phyloP scores from a whole-genome alignment of 2,797 vertebrate genomes.

The Cyprinella venusta region DNA sequence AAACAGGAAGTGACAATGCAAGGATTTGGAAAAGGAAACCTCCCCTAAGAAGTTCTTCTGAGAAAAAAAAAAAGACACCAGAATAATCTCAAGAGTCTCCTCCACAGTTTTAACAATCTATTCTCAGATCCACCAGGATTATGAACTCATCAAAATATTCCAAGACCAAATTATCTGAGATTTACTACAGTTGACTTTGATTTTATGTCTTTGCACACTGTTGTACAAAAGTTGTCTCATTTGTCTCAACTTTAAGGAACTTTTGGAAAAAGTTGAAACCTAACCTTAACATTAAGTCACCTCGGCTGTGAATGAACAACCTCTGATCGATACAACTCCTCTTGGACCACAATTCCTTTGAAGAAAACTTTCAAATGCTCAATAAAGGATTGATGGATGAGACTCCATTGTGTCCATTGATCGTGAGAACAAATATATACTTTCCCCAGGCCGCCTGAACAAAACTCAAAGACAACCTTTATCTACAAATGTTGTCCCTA shows the following conservation, averaged over 20 bases:
- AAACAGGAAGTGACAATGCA: background rate
- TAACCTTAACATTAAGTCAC: background rate
- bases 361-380: background rate
- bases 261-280: background rate
- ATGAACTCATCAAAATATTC: background rate
- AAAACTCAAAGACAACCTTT: conserved; percentile 30
- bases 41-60: background rate
- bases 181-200: background rate
- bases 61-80: background rate
- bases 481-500: background rate
- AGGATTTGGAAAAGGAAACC: background rate
- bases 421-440: background rate
- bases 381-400: conserved; percentile 6
- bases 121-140: background rate
- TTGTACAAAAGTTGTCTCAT: background rate
- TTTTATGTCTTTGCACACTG: background rate
- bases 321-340: background rate
- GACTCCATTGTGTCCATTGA: background rate
- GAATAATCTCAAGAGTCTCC: background rate
- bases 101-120: background rate
- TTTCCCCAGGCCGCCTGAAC: background rate
- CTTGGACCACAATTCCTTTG: background rate
- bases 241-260: background rate
- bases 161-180: background rate
- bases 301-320: background rate